phyloP scores from a whole-genome alignment of 2,797 vertebrate genomes.

The Ataeniobius toweri region DNA sequence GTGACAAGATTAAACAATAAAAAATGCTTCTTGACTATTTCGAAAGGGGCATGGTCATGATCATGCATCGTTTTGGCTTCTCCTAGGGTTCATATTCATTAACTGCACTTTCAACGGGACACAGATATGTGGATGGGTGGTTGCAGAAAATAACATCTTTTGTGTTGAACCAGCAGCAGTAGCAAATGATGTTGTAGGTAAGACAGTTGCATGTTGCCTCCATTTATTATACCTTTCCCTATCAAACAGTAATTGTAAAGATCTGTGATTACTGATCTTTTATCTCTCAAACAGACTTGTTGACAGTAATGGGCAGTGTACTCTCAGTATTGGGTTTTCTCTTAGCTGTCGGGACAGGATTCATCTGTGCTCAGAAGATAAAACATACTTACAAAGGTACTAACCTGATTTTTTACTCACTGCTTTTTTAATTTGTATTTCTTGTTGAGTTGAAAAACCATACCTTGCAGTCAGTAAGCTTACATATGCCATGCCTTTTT shows the following conservation, averaged over 20 bases:
- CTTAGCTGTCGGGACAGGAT: constrained; percentile 7
- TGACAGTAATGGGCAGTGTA: neutral
- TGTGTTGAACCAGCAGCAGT: constrained; percentile 17
- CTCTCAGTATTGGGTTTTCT: constrained; percentile 33
- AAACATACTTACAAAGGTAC: constrained; percentile 37
- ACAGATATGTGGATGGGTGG: neutral
- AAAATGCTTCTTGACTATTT: neutral
- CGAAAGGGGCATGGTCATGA: too few relatives aligned
- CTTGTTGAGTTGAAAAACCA: neutral
- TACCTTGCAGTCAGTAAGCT: neutral
- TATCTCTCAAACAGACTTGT: fast-evolving
- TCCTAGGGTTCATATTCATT: neutral
- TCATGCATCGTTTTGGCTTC: neutral
- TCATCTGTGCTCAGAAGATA: constrained; percentile 40
- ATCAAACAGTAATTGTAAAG: neutral
- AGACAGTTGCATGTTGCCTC: constrained; percentile 28
- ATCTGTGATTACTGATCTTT: constrained; percentile 17
- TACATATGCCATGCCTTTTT: neutral
- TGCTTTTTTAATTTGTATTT: neutral
- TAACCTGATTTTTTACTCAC: fast-evolving
- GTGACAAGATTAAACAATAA: neutral
- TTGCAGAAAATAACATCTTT: constrained; percentile 5
- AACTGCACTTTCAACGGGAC: constrained; percentile 6
- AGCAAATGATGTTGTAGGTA: constrained; percentile 13
- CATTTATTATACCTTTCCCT: constrained; percentile 17